phyloP scores from a whole-genome alignment of 2,113 vertebrate genomes.

The Cheilinus undulatus region DNA sequence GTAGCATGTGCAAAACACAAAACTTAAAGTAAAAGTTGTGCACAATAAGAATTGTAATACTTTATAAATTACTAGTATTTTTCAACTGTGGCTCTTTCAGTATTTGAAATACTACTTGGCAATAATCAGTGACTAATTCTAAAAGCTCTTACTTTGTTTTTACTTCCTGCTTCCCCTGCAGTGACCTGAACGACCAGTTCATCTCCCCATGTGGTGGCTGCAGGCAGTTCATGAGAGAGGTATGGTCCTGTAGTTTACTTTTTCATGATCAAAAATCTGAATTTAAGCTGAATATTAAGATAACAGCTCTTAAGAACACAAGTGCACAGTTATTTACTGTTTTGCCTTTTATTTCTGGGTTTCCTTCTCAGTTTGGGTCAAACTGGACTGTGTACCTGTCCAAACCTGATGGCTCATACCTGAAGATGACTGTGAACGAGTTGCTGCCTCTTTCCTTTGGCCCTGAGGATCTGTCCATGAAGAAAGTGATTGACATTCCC shows the following conservation, averaged over 20 bases:
- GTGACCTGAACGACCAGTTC: constrained; percentile 87
- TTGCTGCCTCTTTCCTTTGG: constrained; percentile 91
- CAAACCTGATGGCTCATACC: constrained; percentile 84
- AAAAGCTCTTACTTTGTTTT: not conserved
- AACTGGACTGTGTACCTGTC: constrained; percentile 89
- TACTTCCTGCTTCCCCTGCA: constrained; percentile 66
- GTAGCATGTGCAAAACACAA: too few relatives aligned
- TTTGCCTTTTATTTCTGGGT: not conserved
- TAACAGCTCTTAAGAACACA: not conserved
- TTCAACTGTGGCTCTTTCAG: too few relatives aligned
- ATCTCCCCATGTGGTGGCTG: constrained; percentile 92
- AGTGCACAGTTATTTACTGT: not conserved
- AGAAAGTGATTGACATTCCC: constrained; percentile 9
- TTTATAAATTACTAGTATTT: too few relatives aligned
- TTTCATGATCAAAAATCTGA: too few relatives aligned
- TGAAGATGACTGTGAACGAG: constrained; percentile 83
- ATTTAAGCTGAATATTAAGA: too few relatives aligned
- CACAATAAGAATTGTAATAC: too few relatives aligned
- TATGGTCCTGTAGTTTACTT: constrained; percentile 50
- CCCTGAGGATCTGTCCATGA: constrained; percentile 85
- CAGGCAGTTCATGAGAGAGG: constrained; percentile 97
- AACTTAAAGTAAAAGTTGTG: too few relatives aligned
- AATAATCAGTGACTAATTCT: too few relatives aligned
- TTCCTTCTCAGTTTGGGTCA: constrained; percentile 85
- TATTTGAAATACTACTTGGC: too few relatives aligned